Evolutionary conservation across 1,140 invertebrate genomes (phyloP), one percentile per base, ranked within the genome.

Genomic region (Trichonephila inaurata): DNA sequence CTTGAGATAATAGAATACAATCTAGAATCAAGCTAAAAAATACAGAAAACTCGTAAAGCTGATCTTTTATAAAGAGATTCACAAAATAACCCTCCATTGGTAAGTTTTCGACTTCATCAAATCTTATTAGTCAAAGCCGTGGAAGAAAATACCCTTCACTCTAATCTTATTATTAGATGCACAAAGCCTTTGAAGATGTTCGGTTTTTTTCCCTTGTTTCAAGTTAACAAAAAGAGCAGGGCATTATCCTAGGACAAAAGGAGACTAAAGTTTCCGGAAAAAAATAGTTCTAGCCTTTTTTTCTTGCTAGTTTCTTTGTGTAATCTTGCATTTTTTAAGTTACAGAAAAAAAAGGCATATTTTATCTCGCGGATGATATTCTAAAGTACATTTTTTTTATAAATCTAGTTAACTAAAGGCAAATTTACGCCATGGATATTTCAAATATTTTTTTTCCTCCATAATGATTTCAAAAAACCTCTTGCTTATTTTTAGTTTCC

Each of bases 161-260:
- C 28, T 77, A 77, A 77, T 77, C 72, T 77, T 77, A 77, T 77
- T 77, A 77, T 77, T 77, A 77, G 14, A 77, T 77, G 72, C 72
- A 77, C 72, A 77, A 77, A 77, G 72, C 72, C 18, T 77, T 77
- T 14, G 18, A 40, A 77, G 28, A 40, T 40, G 18, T 51, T 18
- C 6, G 33, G 19, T 72, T 72, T 77, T 77, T 77, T 40, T 14
- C 51, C 51, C 51, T 51, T 77, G 28, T 77, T 77, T 77, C 33
- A 18, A 33, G 72, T 77, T 51, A 77, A 33, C 72, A 33, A 77
- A 77, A 77, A 77, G 72, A 77, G 14, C 28, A 77, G 28, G 28
- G 72, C 72, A 77, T 77, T 77, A 77, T 77, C 28, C 28, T 77
- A 77, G 33, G 24, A 77, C 72, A 77, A 77, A 77, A 77, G 72